phyloP scores from a whole-genome alignment of 2,888 invertebrate genomes.

The Drosophila niveifrons region DNA sequence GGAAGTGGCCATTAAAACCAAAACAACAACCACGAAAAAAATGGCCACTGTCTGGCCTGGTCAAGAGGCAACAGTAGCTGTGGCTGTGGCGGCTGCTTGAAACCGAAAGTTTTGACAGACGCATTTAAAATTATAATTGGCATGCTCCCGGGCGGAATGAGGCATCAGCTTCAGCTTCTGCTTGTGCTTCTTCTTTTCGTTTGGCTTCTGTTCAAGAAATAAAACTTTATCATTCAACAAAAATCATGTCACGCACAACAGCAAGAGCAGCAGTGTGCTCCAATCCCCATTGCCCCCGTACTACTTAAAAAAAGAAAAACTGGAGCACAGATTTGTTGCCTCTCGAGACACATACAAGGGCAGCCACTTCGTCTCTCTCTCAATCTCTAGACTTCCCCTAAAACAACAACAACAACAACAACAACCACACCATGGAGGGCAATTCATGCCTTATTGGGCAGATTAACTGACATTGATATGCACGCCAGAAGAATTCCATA shows the following conservation, averaged over 20 bases:
- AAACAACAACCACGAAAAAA: neutral
- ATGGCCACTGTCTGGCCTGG: slow-evolving; percentile 53
- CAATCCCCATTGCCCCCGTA: slow-evolving; percentile 20
- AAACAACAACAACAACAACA: slow-evolving; percentile 17
- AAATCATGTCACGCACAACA: slow-evolving; percentile 80
- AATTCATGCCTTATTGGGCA: slow-evolving; percentile 62
- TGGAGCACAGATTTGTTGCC: slow-evolving; percentile 59
- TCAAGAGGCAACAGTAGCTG: slow-evolving; percentile 23
- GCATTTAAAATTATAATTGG: slow-evolving; percentile 82
- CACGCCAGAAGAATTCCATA: slow-evolving; percentile 57
- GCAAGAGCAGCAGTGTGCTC: slow-evolving; percentile 16
- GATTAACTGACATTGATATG: slow-evolving; percentile 71
- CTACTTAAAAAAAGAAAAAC: slow-evolving; percentile 33
- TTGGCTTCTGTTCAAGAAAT: slow-evolving; percentile 39
- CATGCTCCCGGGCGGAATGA: slow-evolving; percentile 61
- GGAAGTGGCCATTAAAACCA: slow-evolving; percentile 46
- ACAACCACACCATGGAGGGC: slow-evolving; percentile 3
- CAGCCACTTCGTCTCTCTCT: slow-evolving; percentile 36
- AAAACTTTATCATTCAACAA: slow-evolving; percentile 69
- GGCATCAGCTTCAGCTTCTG: neutral
- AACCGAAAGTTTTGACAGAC: slow-evolving; percentile 77
- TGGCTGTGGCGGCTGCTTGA: slow-evolving; percentile 26
- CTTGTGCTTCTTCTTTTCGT: neutral
- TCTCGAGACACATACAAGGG: slow-evolving; percentile 35
- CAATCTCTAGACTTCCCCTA: slow-evolving; percentile 28